Base-by-base conservation (phyloP, 2,888 invertebrate species). In the Abrostola triplasia region DNA sequence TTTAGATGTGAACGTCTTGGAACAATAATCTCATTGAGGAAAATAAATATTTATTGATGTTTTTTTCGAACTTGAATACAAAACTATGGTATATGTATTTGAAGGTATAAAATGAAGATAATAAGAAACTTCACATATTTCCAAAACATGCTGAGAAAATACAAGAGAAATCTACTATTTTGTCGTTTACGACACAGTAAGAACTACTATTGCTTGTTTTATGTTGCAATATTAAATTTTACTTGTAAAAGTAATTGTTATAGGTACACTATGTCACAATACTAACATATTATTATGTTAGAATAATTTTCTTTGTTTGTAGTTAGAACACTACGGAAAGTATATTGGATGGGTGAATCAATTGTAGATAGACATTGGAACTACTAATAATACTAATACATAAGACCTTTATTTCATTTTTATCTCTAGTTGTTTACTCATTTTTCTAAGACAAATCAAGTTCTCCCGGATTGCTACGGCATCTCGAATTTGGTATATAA, bases 401-500 rank as follows among this genome's bases (percentile, higher is more conserved):
- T 56, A 61, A 41, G 40, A 42, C 52, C 13, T 59, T 51, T 59
- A 47, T 64, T 73, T 55, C 36, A 52, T 64, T 67, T 53, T 59
- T 65, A 62, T 63, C 51, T 52, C 35, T 68, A 73, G 36, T 24
- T 60, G 35, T 54, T 57, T 60, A 67, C 52, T 58, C 63, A 58
- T 57, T 38, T 55, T 40, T 48, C 9, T 58, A 57, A 74, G 66
- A 73, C 48, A 64, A 68, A 63, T 59, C 51, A 64, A 74, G 47
- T 77, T 67, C 60, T 61, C 59, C 24, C 1, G 24, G 4, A 24
- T 24, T 60, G 71, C 55, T 63, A 70, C 24, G 24, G 24, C 24
- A 24, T 24, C 24, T 24, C 24, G 24, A 69, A 76, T 73, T 73
- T 73, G 64, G 48, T 55, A 38, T 61, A 63, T 65, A 76, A 76